Percentiles rank a stretch among this genome's conserved stretches.
These are phyloP conservation scores for Semnornis frantzii DNA, from an alignment of 2,113 vertebrate species.

Conservation along the genomic window DNA sequence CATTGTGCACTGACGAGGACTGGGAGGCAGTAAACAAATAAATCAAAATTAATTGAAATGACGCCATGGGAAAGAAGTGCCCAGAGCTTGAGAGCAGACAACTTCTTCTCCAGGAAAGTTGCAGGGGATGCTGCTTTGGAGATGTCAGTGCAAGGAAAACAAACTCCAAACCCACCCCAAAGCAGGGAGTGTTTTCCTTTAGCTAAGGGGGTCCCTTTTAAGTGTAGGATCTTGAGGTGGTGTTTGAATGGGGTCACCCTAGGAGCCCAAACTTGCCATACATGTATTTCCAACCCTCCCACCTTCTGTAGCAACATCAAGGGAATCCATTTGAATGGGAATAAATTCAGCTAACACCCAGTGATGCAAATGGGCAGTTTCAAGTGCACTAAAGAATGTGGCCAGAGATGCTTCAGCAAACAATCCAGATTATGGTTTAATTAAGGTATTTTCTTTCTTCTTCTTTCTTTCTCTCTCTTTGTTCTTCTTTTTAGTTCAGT, in stretches of 20 bases:
- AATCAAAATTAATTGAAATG: constrained; percentile 56
- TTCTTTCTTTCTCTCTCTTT: constrained; percentile 2
- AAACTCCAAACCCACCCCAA: constrained; percentile 26
- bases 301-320: constrained; percentile 66
- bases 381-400: constrained; percentile 49
- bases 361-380: constrained; percentile 66
- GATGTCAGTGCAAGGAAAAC: constrained; percentile 23
- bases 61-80: constrained; percentile 49
- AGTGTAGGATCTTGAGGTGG: constrained; percentile 62
- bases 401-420: constrained; percentile 54
- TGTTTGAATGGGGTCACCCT: constrained; percentile 33
- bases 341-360: constrained; percentile 52
- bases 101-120: constrained; percentile 55
- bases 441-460: constrained; percentile 59
- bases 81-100: not conserved
- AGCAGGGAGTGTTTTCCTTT: constrained; percentile 16
- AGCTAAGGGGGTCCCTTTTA: constrained; percentile 44
- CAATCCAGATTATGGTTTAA: constrained; percentile 65
- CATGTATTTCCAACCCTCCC: constrained; percentile 52
- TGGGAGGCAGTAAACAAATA: constrained; percentile 61
- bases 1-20: constrained; percentile 34
- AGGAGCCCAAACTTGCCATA: constrained; percentile 53
- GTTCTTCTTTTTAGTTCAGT: not conserved
- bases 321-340: constrained; percentile 64
- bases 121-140: constrained; percentile 23